Base-by-base conservation (phyloP, 1,140 invertebrate genomes). In the Triops longicaudatus region DNA sequence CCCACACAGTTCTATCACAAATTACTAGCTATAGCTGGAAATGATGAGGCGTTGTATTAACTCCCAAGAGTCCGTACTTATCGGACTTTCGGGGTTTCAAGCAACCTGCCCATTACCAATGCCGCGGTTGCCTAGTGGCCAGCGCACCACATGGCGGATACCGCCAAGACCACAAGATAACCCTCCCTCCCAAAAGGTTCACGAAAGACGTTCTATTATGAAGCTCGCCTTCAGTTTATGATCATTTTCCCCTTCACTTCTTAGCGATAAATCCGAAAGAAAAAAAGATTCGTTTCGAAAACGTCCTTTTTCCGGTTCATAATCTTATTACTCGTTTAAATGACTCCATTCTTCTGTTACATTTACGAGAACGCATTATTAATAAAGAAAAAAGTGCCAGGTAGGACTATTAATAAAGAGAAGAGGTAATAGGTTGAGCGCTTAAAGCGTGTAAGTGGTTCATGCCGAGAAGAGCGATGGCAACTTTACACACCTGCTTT, bases 81-180 rank as follows among this genome's bases (percentile, higher is more conserved):
- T 63, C 50, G 50, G 50, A 63, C 50, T 63, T 63, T n/a, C 50
- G 10, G 7, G 31, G 50, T 63, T 63, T 63, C 50, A 22, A 63
- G 22, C n/a, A 63, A 63, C 50, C 50, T 63, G 50, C 50, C 50
- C 50, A 63, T 63, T 63, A 63, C 50, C 50, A 63, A 63, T 63
- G 50, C 50, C 22, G 50, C 50, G 50, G 50, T 37, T 63, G 50
- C 50, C 50, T 14, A 63, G 50, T 14, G 50, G 50, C 50, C 50
- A 63, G 14, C 31, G 50, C 50, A 63, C 50, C 50, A 63, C 50
- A 63, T 63, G 50, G 50, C n/a, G 50, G 22, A 63, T 63, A 63
- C 50, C 44, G 17, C 50, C 17, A 63, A 63, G 14, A 63, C 50
- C 50, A 22, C 50, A 63, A 63, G 50, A 63, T 22, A 22, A 5